phyloP scores from a whole-genome alignment of 2,113 vertebrate genomes.

The Datnioides undecimradiatus region DNA sequence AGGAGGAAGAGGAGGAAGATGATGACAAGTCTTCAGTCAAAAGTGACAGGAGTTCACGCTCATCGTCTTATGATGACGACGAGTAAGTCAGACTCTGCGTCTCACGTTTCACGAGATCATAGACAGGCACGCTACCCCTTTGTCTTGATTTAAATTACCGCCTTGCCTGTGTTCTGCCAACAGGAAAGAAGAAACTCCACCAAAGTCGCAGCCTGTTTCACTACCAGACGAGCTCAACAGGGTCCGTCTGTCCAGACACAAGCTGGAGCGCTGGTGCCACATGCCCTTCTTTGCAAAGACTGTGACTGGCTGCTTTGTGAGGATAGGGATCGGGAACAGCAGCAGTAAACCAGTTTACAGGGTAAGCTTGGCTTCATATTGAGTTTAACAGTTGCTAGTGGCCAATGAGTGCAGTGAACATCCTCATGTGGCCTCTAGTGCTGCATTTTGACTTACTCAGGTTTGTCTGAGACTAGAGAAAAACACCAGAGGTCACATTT shows the following conservation, averaged over 20 bases:
- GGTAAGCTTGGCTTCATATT: conserved; percentile 79
- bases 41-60: conserved; percentile 93
- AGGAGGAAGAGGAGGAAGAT: conserved; percentile 97
- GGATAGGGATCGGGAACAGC: conserved; percentile 98
- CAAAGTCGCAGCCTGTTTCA: conserved; percentile 96
- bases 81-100: conserved; percentile 87
- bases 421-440: too few species aligned
- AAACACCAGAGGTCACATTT: too few species aligned
- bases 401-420: too few species aligned
- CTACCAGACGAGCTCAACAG: conserved; percentile 96
- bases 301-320: conserved; percentile 96
- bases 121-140: fast-evolving
- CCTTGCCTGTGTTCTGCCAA: not conserved
- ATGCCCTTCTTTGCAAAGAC: conserved; percentile 99
- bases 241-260: conserved; percentile 95
- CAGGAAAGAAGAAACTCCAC: conserved; percentile 96
- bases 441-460: too few species aligned
- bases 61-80: conserved; percentile 94
- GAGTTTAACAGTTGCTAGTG: too few species aligned
- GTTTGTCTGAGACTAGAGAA: too few species aligned
- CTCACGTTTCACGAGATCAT: not conserved
- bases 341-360: conserved; percentile 99
- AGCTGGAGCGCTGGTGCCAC: conserved; percentile 98
- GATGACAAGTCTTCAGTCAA: conserved; percentile 99
- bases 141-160: not conserved